Base-by-base conservation (phyloP, 2,888 invertebrate species). In the Chloroclystis v-ata region DNA sequence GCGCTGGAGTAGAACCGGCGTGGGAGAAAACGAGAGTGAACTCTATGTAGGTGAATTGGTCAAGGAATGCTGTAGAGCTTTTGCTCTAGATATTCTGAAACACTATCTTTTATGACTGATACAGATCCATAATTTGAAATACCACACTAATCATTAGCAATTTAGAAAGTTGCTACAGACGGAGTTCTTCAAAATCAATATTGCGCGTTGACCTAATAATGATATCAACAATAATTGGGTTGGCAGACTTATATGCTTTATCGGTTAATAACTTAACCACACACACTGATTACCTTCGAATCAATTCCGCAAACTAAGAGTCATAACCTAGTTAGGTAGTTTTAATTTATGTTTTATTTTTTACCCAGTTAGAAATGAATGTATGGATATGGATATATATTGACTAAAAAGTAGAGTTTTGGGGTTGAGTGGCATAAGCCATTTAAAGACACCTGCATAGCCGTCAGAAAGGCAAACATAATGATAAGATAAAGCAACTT, bases 21-120 rank as follows among this genome's bases (percentile, higher is more conserved):
- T 67, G 59, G 76, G 73, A 74, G 75, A 83, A 84, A 83, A 61
- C 61, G 82, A 85, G 81, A 84, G 86, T 86, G 68, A 53, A 45
- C 35, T 50, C 45, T 43, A 49, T 37, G 54, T 56, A 50, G 54
- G 51, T 43, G 49, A 54, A 52, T 59, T 60, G 60, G 58, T 52
- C 55, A 35, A 37, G 14, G 14, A 38, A 35, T 20, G 11, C 20
- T 33, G n/a, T 33, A 14, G 16, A 33, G n/a, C 14, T 2, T 14
- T 14, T 32, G 33, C n/a, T 33, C 33, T 33, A 28, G 12, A 28
- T 24, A 13, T 25, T 13, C 10, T 7, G 9, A 20, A 20, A 20
- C 20, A 20, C 20, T 5, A 20, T 20, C 20, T 4, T n/a, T n/a
- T n/a, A n/a, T n/a, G n/a, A n/a, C n/a, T n/a, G n/a, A n/a, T n/a